Conservation (phyloP, 2,113 vertebrate genomes). For the Macrotis lagotis region DNA sequence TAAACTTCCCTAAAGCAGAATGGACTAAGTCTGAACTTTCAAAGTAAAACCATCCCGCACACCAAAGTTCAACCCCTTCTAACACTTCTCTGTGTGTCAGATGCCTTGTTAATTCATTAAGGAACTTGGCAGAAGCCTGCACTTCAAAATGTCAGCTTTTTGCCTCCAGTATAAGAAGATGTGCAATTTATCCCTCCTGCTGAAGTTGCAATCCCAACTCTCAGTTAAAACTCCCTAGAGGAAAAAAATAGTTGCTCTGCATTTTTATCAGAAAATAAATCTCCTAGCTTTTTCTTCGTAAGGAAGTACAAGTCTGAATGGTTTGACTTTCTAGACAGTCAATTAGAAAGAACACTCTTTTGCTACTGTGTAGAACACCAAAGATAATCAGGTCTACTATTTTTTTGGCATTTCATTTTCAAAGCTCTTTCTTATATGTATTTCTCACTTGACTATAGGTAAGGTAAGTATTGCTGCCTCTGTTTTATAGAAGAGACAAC, state of each 20-base stretch:
- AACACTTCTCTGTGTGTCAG: background rate
- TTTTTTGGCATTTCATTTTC: background rate
- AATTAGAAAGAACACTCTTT: background rate
- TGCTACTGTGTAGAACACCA: background rate
- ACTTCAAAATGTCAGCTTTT: conserved; percentile 31
- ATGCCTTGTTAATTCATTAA: conserved; percentile 10
- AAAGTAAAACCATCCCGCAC: background rate
- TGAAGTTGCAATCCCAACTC: conserved; percentile 13
- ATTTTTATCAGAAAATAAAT: background rate
- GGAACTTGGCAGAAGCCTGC: background rate
- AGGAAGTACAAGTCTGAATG: background rate
- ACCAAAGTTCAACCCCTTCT: conserved; percentile 24
- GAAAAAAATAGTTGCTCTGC: background rate
- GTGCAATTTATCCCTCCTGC: conserved; percentile 2
- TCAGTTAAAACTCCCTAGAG: conserved; percentile 38
- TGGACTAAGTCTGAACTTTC: conserved; percentile 23
- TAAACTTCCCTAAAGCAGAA: conserved; percentile 5
- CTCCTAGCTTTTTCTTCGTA: background rate
- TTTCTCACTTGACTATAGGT: background rate
- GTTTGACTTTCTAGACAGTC: conserved; percentile 23
- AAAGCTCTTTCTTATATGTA: background rate
- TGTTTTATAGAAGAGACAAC: background rate
- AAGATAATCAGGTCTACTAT: background rate
- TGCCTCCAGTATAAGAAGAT: background rate
- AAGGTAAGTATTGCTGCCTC: background rate